These are phyloP conservation scores for Phenacoccus solenopsis DNA, from an alignment of 1,140 invertebrate species.

Conservation along the genomic window DNA sequence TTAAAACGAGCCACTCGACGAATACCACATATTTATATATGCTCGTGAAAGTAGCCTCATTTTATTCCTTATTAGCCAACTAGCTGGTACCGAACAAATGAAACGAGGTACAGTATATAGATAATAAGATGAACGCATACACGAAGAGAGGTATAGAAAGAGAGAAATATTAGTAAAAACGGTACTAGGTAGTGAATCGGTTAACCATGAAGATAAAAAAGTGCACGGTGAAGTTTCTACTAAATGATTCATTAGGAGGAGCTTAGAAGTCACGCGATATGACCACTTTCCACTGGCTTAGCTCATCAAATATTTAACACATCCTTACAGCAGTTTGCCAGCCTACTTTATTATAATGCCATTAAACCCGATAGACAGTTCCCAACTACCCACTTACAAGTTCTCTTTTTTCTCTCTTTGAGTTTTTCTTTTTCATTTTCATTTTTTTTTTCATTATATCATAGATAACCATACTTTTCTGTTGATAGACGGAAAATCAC, in stretches of 20 bases:
- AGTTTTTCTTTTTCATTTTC: not conserved
- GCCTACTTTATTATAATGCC: constrained; percentile 16
- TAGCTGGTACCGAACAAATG: not conserved
- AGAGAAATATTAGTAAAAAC: constrained; percentile 5
- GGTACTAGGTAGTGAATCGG: constrained; percentile 4
- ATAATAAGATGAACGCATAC: not conserved
- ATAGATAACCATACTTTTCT: not conserved
- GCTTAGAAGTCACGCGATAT: constrained; percentile 16
- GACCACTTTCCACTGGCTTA: constrained; percentile 15
- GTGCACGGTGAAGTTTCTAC: constrained; percentile 13
- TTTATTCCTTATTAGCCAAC: not conserved
- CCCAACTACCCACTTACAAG: not conserved
- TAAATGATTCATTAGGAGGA: constrained; percentile 15
- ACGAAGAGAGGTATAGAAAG: not conserved
- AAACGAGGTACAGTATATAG: not conserved
- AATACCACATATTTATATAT: not conserved
- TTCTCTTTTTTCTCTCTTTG: not conserved
- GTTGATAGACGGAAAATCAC: not conserved
- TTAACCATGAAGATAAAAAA: constrained; percentile 11
- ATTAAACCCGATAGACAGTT: constrained; percentile 1
- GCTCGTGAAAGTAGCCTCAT: not conserved
- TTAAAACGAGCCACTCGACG: not conserved
- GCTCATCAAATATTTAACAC: constrained; percentile 15
- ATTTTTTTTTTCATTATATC: not conserved
- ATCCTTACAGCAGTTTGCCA: constrained; percentile 17